These are phyloP conservation scores for Dicranocentrus wangi DNA, from an alignment of 2,888 invertebrate species.

Conservation along the genomic window DNA sequence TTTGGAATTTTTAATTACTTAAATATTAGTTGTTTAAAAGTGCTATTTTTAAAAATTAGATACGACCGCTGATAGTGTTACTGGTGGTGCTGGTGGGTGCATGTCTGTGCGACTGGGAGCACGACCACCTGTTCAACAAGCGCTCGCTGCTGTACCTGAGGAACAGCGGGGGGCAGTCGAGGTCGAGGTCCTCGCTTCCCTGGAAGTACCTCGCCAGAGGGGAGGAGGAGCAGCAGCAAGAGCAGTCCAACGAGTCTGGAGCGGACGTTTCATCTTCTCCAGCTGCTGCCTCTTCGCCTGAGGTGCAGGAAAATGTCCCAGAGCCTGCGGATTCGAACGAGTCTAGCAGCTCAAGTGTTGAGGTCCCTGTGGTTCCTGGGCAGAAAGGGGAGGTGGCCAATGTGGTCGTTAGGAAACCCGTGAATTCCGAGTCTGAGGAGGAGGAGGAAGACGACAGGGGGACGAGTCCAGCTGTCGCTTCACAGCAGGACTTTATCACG, in stretches of 20 bases:
- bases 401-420: neutral
- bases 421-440: neutral
- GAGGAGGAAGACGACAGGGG: neutral
- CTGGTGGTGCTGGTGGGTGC: neutral
- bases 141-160: neutral
- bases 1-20: slow-evolving; percentile 9
- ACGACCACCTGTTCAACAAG: slow-evolving; percentile 19
- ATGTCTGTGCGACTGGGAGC: neutral
- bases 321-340: too few species aligned
- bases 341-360: neutral
- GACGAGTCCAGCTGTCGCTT: neutral
- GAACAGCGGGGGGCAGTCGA: neutral
- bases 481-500: slow-evolving; percentile 4
- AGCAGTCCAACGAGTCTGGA: slow-evolving; percentile 23
- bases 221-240: neutral
- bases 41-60: too few species aligned
- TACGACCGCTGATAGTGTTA: neutral
- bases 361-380: neutral
- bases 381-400: slow-evolving; percentile 10
- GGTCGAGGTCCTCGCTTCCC: slow-evolving; percentile 11
- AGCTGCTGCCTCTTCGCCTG: neutral
- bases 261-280: neutral
- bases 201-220: slow-evolving; percentile 10
- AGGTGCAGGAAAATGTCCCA: too few species aligned
- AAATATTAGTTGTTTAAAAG: too few species aligned